phyloP scores from a whole-genome alignment of 2,113 vertebrate species.

The Dendrocopos noguchii region DNA sequence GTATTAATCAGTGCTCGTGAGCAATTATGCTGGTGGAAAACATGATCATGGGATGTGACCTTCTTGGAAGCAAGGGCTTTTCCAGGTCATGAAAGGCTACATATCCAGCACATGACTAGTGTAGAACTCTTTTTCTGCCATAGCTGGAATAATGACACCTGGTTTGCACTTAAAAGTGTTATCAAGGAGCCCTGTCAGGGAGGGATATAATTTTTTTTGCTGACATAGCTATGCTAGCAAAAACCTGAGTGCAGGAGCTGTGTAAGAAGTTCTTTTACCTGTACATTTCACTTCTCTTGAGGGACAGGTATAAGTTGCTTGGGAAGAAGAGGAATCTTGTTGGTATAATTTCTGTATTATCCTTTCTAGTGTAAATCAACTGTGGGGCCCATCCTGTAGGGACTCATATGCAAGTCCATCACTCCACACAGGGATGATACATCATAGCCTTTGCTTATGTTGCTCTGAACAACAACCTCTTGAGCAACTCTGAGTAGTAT shows the following conservation, averaged over 20 bases:
- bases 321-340: background rate
- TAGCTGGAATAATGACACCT: conserved; percentile 7
- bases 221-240: conserved; percentile 21
- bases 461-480: background rate
- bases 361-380: conserved; percentile 25
- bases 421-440: background rate
- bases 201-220: conserved; percentile 45
- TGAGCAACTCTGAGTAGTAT: background rate
- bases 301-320: background rate
- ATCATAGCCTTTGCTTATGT: background rate
- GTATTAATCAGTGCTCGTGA: background rate
- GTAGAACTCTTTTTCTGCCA: background rate
- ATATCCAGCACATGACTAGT: conserved; percentile 1
- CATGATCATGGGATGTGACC: background rate
- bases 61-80: conserved; percentile 11
- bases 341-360: conserved; percentile 24
- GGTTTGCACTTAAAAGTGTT: conserved; percentile 20
- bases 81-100: background rate
- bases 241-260: background rate
- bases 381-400: background rate
- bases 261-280: conserved; percentile 30
- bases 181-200: conserved; percentile 16
- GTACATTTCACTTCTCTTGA: conserved; percentile 9
- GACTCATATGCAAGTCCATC: background rate
- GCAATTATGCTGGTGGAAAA: conserved; percentile 9